phyloP scores from a whole-genome alignment of 2,888 invertebrate species.

The Metellina segmentata region DNA sequence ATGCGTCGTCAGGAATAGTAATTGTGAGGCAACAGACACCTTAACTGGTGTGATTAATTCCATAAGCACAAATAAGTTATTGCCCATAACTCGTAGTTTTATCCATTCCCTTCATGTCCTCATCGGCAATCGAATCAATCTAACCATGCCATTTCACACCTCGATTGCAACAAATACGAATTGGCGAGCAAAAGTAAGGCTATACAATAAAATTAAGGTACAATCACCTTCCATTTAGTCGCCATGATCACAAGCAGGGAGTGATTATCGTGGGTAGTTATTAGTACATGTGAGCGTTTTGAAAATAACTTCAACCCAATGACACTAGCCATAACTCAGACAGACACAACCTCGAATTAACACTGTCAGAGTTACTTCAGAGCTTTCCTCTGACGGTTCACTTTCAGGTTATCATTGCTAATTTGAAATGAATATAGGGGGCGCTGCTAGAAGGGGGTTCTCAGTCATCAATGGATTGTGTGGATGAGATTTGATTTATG shows the following conservation, averaged over 20 bases:
- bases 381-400: neutral
- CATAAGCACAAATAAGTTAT: neutral
- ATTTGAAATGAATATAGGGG: neutral
- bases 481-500: neutral
- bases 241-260: neutral
- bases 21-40: no score
- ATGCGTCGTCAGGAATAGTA: no score
- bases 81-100: neutral
- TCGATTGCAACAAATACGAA: neutral
- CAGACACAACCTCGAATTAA: neutral
- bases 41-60: no score
- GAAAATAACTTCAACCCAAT: neutral
- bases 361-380: neutral
- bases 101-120: no score
- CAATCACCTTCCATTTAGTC: neutral
- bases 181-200: neutral
- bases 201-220: neutral
- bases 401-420: no score
- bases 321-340: neutral
- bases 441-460: neutral
- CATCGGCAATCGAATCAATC: neutral
- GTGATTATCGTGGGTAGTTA: neutral
- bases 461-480: neutral
- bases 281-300: neutral
- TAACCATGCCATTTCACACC: neutral